These are phyloP conservation scores for Heliconius charithonia DNA, from an alignment of 2,888 invertebrate species.

Conservation along the genomic window DNA sequence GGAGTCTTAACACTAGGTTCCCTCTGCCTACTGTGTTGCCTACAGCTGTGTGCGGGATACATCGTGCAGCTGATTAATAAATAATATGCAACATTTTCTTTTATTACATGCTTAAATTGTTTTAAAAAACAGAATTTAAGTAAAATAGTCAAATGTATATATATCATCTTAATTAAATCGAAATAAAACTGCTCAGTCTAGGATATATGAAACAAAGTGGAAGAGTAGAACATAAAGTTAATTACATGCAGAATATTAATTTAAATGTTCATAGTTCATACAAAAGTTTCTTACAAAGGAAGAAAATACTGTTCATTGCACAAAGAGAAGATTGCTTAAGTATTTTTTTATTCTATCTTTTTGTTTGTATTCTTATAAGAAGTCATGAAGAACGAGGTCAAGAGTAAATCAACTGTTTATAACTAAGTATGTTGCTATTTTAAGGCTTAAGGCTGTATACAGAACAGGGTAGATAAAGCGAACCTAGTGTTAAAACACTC, in stretches of 20 bases:
- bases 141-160: too few relatives aligned
- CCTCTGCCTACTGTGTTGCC: too few relatives aligned
- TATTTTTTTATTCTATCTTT: conserved; percentile 20
- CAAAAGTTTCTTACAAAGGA: conserved; percentile 24
- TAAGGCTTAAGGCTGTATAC: background rate
- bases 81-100: too few relatives aligned
- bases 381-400: conserved; percentile 9
- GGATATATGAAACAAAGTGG: background rate
- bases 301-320: conserved; percentile 15
- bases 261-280: conserved; percentile 14
- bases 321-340: conserved; percentile 21
- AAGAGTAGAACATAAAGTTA: background rate
- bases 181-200: background rate
- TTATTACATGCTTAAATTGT: too few relatives aligned
- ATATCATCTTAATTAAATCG: background rate
- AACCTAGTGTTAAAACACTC: background rate
- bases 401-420: background rate
- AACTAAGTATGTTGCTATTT: too few relatives aligned
- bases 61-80: too few relatives aligned
- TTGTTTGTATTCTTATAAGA: conserved; percentile 21
- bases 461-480: background rate
- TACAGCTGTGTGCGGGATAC: too few relatives aligned
- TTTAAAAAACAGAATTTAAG: too few relatives aligned
- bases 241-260: conserved; percentile 10
- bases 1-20: too few relatives aligned